Conservation (phyloP, 2,113 vertebrate genomes). For the Halichoeres trimaculatus region DNA sequence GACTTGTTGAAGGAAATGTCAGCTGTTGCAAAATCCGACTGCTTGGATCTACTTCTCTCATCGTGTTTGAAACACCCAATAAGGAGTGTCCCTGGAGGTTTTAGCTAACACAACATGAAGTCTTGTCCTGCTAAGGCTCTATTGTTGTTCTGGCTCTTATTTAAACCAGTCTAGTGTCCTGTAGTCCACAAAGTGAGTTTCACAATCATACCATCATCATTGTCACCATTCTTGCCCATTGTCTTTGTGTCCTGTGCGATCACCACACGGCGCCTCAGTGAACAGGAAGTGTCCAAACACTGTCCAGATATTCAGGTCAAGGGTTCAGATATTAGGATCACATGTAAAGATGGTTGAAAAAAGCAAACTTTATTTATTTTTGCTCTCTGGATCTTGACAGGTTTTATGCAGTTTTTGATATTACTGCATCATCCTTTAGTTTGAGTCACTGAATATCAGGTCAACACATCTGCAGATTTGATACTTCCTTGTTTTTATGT, state of each 20-base stretch:
- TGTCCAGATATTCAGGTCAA: too few relatives aligned
- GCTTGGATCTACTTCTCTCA: constrained; percentile 77
- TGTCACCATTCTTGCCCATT: neutral
- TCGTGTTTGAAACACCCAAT: constrained; percentile 39
- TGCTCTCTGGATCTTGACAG: too few relatives aligned
- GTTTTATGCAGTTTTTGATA: too few relatives aligned
- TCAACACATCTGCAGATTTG: too few relatives aligned
- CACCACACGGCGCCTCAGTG: constrained; percentile 5
- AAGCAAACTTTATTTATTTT: too few relatives aligned
- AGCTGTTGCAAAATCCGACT: constrained; percentile 3
- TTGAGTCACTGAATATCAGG: too few relatives aligned
- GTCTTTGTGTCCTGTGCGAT: constrained; percentile 20
- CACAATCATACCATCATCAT: constrained; percentile 1
- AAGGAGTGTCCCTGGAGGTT: neutral
- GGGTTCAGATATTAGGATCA: too few relatives aligned
- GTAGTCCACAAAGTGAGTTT: constrained; percentile 30
- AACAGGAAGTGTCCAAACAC: neutral
- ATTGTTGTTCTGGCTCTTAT: constrained; percentile 7
- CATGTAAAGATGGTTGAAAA: too few relatives aligned
- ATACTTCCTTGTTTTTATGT: too few relatives aligned
- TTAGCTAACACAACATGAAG: neutral
- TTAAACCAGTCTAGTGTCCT: constrained; percentile 33
- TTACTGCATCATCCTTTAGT: too few relatives aligned
- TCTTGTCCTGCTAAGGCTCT: neutral
- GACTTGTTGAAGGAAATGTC: neutral